Conservation (phyloP, 2,797 vertebrate genomes). For the Tarsius wallacei region DNA sequence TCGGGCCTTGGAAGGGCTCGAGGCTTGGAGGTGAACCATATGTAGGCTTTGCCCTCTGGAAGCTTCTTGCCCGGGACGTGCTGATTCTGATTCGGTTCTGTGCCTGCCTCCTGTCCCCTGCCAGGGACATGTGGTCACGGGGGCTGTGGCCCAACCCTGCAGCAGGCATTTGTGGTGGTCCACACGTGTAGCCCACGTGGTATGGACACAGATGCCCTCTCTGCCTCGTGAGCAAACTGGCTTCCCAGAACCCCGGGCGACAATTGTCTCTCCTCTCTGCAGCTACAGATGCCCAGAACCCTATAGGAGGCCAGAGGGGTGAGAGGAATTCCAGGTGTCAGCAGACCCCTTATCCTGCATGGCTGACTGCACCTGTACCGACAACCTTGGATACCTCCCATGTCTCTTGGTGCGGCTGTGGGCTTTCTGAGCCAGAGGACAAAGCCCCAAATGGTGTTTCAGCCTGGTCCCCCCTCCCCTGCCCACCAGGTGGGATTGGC, state of each 20-base stretch:
- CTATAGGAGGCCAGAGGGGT: fast-evolving
- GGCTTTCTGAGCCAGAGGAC: not conserved
- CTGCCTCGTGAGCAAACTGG: not conserved
- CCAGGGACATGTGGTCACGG: not conserved
- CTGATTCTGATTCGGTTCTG: not conserved
- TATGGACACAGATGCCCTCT: not conserved
- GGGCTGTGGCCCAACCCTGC: not conserved
- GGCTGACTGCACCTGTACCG: fast-evolving
- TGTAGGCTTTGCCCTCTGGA: fast-evolving
- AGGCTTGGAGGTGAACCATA: not conserved
- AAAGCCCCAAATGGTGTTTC: not conserved
- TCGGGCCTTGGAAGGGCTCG: not conserved
- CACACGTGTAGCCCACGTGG: not conserved
- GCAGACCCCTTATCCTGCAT: not conserved
- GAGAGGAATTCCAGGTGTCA: not conserved
- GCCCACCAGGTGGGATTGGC: not conserved
- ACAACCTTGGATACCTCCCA: fast-evolving
- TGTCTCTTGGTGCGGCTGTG: fast-evolving
- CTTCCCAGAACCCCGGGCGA: not conserved
- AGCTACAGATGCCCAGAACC: not conserved
- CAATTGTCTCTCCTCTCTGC: not conserved
- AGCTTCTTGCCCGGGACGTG: not conserved
- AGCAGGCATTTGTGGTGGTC: not conserved
- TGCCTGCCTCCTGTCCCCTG: not conserved
- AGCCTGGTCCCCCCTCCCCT: not conserved